Evolutionary conservation across 2,797 vertebrate species (phyloP).

Genomic region (Micromesistius poutassou): DNA sequence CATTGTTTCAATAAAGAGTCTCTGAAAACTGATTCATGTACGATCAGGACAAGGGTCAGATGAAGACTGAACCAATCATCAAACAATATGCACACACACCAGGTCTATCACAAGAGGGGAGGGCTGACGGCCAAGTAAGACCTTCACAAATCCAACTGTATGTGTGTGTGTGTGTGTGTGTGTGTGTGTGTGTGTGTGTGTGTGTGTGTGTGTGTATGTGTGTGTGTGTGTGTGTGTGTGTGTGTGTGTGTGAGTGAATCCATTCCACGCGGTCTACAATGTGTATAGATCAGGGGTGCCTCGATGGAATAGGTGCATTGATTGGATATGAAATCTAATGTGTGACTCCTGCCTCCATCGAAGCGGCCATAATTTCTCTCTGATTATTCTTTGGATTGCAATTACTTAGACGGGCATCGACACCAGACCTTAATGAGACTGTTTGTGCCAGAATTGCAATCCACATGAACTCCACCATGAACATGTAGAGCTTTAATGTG

Average conservation of each 20-base stretch:
- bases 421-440: constrained; percentile 49
- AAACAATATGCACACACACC: background rate
- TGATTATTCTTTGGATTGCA: constrained; percentile 57
- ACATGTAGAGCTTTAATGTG: constrained; percentile 35
- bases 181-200: background rate
- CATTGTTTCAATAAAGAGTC: background rate
- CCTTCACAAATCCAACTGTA: background rate
- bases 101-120: background rate
- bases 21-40: background rate
- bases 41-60: background rate
- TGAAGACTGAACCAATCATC: background rate
- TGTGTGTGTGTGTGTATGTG: background rate
- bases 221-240: background rate
- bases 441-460: constrained; percentile 54
- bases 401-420: constrained; percentile 52
- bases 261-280: constrained; percentile 23
- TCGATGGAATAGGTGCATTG: constrained; percentile 52
- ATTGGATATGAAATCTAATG: constrained; percentile 57
- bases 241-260: constrained; percentile 22
- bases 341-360: constrained; percentile 45
- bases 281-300: constrained; percentile 32
- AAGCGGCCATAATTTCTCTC: constrained; percentile 54
- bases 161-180: background rate
- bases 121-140: background rate
- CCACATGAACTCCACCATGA: constrained; percentile 24